These are phyloP conservation scores for Centropristis striata DNA, from an alignment of 2,113 vertebrate species.

Conservation along the genomic window DNA sequence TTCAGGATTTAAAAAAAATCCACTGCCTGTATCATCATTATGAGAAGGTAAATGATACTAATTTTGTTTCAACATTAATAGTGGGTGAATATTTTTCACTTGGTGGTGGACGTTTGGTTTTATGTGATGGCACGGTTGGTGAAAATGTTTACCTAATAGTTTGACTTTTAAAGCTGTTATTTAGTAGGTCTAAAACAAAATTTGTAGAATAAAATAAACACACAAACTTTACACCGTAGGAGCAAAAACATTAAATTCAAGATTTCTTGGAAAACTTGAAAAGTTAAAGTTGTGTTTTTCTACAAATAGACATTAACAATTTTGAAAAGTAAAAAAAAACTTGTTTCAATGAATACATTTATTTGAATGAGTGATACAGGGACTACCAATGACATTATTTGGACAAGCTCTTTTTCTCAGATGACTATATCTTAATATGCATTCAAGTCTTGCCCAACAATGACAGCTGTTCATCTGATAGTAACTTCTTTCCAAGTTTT, in stretches of 20 bases:
- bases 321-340: not conserved
- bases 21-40: slow-evolving; percentile 2
- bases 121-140: not conserved
- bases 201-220: slow-evolving; percentile 9
- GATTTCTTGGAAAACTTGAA: not conserved
- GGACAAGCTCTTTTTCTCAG: slow-evolving; percentile 55
- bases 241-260: not conserved
- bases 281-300: slow-evolving; percentile 12
- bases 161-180: not conserved
- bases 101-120: not conserved
- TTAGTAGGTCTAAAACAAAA: not conserved
- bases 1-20: slow-evolving; percentile 15
- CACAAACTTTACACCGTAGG: not conserved
- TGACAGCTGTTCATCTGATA: slow-evolving; percentile 98
- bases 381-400: slow-evolving; percentile 47
- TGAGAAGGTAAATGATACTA: slow-evolving; percentile 21
- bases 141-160: not conserved
- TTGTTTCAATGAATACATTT: slow-evolving; percentile 3
- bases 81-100: slow-evolving; percentile 14
- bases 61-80: slow-evolving; percentile 1
- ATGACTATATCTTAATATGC: slow-evolving; percentile 78
- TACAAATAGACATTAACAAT: not conserved
- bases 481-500: slow-evolving; percentile 93
- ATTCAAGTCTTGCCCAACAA: slow-evolving; percentile 85
- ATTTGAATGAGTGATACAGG: slow-evolving; percentile 12